Conservation (phyloP, 2,888 invertebrate species). For the Colostygia pectinataria region DNA sequence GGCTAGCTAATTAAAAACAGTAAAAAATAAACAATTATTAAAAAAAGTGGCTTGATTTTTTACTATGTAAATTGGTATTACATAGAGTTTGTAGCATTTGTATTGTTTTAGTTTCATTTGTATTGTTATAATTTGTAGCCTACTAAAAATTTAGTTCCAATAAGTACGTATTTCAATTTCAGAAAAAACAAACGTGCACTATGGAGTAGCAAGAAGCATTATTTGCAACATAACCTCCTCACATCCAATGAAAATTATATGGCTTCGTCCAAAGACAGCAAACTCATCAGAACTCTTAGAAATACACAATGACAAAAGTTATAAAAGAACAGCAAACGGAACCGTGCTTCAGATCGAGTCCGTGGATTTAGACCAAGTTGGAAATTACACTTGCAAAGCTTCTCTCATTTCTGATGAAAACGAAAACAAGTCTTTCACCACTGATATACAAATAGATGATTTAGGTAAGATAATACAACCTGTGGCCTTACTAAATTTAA, state of each 20-base stretch:
- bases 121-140: too few relatives aligned
- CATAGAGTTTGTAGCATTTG: too few relatives aligned
- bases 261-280: conserved; percentile 15
- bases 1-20: too few relatives aligned
- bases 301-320: conserved; percentile 1
- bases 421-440: conserved; percentile 12
- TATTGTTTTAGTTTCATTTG: too few relatives aligned
- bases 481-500: too few relatives aligned
- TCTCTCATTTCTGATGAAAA: conserved; percentile 5
- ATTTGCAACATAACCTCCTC: conserved; percentile 24
- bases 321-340: conserved; percentile 9
- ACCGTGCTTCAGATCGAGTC: conserved; percentile 16
- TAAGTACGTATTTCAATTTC: background rate
- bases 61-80: too few relatives aligned
- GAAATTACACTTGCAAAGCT: conserved; percentile 28
- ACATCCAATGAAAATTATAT: conserved; percentile 21
- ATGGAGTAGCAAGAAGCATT: conserved; percentile 11
- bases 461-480: conserved; percentile 11
- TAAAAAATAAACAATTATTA: too few relatives aligned
- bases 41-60: too few relatives aligned
- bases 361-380: conserved; percentile 15
- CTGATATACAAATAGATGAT: conserved; percentile 14
- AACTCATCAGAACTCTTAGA: background rate
- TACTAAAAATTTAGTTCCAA: too few relatives aligned
- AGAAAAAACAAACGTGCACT: conserved; percentile 15